These are phyloP conservation scores for Apotomis betuletana DNA, from an alignment of 2,888 invertebrate species.

Conservation along the genomic window DNA sequence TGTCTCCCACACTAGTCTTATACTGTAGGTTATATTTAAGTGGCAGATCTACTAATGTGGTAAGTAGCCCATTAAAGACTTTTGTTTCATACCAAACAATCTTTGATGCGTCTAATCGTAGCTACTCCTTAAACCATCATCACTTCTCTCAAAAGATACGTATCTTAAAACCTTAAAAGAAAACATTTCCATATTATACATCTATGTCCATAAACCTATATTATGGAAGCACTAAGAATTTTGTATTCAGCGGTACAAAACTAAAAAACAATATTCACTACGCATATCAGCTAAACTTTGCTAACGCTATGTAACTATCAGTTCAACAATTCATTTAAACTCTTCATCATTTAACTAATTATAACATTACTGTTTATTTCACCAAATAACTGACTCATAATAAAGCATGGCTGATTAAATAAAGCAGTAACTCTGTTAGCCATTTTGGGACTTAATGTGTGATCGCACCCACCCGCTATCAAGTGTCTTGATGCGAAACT, in stretches of 20 bases:
- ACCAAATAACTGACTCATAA: slow-evolving; percentile 25
- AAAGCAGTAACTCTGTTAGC: neutral
- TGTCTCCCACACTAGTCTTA: no score
- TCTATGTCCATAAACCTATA: slow-evolving; percentile 54
- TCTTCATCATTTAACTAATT: slow-evolving; percentile 37
- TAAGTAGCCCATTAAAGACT: no score
- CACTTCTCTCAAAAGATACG: no score
- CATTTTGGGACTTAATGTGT: no score
- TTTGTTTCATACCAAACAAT: neutral
- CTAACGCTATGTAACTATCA: slow-evolving; percentile 37
- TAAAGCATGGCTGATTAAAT: neutral
- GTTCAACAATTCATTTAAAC: slow-evolving; percentile 50
- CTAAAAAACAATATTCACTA: slow-evolving; percentile 51
- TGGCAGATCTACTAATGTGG: no score
- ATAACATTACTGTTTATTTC: slow-evolving; percentile 23
- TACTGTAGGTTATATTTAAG: no score
- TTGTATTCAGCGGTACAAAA: slow-evolving; percentile 60
- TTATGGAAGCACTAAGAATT: slow-evolving; percentile 74
- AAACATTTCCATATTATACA: slow-evolving; percentile 19
- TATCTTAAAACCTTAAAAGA: neutral
- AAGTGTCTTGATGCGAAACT: no score
- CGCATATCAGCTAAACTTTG: slow-evolving; percentile 30
- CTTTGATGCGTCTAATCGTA: slow-evolving; percentile 10
- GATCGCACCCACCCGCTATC: no score
- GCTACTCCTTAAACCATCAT: neutral